Base-by-base conservation (phyloP, 2,888 invertebrate species). In the Strigamia crassipes region DNA sequence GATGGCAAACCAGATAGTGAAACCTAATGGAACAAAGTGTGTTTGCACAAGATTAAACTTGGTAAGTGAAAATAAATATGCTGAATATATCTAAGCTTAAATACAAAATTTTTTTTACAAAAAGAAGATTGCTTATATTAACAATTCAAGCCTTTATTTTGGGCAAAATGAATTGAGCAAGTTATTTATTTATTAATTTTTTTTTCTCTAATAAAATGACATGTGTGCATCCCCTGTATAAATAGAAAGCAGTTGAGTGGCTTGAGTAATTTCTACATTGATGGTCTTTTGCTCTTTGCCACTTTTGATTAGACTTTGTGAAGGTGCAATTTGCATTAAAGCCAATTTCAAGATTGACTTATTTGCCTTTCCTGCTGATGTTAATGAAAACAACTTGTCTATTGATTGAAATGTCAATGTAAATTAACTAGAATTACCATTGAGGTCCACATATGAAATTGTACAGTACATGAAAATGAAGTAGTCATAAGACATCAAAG, bases 311-410 rank as follows among this genome's bases (percentile, higher is more conserved):
- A 66, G 12, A 66, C 23, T 66, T 66, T 23, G 21, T 23, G 61
- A 21, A 66, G 21, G 61, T 66, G 61, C 23, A 66, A 66, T 66
- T 66, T 21, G 61, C 61, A 61, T 61, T 10, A 61, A n/a, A 61
- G 18, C 61, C 61, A 61, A 61, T 61, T 66, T 66, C 12, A 66
- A 66, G 61, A 66, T 66, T 66, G 21, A 66, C 18, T 66, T 66
- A 61, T 21, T 61, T 61, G n/a, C 61, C n/a, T 15, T 9, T 5
- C 61, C 9, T 23, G 23, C 21, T 66, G 21, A 10, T 66, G 61
- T 66, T 23, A 66, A 66, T 66, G 61, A 66, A 23, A 66, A 66
- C 61, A 66, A 66, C 10, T 66, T 66, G 61, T 23, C 10, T 23
- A 66, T 66, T 66, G 61, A 66, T 21, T 66, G 23, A 66, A 23